Conservation (phyloP, 2,113 vertebrate species). For the Tragelaphus scriptus region DNA sequence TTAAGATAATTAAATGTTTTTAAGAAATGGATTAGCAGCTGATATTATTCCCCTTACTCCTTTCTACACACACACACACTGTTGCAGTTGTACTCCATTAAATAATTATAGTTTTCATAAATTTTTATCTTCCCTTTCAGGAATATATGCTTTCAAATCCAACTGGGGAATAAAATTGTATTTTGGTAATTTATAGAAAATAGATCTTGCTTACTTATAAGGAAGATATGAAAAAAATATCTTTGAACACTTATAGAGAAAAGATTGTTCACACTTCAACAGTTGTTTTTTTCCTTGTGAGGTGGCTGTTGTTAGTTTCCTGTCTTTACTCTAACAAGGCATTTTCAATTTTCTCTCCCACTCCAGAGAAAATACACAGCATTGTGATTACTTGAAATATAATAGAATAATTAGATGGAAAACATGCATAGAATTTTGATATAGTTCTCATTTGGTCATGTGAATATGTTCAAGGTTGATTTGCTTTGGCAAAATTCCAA, state of each 20-base stretch:
- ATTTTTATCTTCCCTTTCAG: background rate
- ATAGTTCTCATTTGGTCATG: slow-evolving; percentile 8
- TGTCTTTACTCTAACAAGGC: slow-evolving; percentile 30
- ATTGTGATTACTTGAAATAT: slow-evolving; percentile 47
- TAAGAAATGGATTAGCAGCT: background rate
- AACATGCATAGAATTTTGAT: slow-evolving; percentile 53
- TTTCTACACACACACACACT: background rate
- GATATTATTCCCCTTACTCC: background rate
- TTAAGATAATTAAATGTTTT: background rate
- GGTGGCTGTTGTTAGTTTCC: background rate
- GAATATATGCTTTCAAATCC: background rate
- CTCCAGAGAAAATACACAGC: slow-evolving; percentile 62
- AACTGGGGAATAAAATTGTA: background rate
- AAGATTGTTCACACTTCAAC: background rate
- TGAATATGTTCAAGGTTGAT: slow-evolving; percentile 45
- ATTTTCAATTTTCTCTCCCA: slow-evolving; percentile 51
- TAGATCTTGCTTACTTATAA: background rate
- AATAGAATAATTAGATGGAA: slow-evolving; percentile 48
- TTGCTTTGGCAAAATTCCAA: slow-evolving; percentile 50
- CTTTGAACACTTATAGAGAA: background rate
- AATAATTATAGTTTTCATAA: background rate
- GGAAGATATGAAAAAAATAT: slow-evolving; percentile 28
- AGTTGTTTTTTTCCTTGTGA: background rate
- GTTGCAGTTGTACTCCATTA: background rate
- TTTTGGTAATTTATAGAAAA: slow-evolving; percentile 27